These are phyloP conservation scores for Dendrocincla tyrannina DNA, from an alignment of 2,797 vertebrate species.

Conservation along the genomic window DNA sequence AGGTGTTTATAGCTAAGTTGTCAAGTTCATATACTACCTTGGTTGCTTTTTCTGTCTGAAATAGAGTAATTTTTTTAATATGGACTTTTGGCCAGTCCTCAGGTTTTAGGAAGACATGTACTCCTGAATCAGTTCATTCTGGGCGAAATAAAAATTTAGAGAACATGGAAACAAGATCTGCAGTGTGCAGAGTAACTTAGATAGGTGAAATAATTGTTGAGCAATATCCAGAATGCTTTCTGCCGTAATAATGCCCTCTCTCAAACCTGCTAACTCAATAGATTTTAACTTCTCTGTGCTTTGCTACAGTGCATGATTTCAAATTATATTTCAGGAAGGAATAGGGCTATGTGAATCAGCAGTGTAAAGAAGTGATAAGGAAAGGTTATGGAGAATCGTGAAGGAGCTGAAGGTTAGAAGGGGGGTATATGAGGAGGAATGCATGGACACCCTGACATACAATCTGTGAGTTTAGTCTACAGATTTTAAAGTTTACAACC, in stretches of 20 bases:
- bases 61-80: neutral
- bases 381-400: neutral
- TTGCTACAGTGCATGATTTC: neutral
- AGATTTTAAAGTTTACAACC: neutral
- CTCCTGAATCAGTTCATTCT: neutral
- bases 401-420: neutral
- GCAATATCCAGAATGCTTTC: neutral
- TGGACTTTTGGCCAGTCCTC: neutral
- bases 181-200: neutral
- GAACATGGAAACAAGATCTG: neutral
- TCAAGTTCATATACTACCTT: constrained; percentile 44
- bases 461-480: neutral
- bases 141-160: neutral
- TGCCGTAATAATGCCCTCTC: neutral
- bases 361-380: neutral
- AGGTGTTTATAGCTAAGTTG: constrained; percentile 52
- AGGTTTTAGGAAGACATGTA: neutral
- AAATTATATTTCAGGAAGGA: neutral
- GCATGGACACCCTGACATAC: fast-evolving
- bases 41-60: neutral
- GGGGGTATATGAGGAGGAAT: neutral
- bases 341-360: neutral
- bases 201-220: neutral
- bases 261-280: neutral
- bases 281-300: neutral